phyloP scores from a whole-genome alignment of 2,113 vertebrate species.

The Anolis sagrei region DNA sequence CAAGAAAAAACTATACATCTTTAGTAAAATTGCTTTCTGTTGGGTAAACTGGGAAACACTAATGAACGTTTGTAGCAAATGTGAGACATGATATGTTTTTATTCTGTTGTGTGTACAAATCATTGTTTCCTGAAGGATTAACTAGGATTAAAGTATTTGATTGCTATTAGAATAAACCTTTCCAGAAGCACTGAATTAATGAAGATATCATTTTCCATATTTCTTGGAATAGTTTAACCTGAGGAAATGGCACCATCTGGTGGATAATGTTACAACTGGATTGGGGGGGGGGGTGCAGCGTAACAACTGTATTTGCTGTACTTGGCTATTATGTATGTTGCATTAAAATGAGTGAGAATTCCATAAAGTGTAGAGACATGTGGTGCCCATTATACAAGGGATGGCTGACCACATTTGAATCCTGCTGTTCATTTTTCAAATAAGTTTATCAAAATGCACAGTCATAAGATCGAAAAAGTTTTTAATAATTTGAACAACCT shows the following conservation, averaged over 20 bases:
- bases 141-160: background rate
- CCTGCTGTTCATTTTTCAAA: background rate
- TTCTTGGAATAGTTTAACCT: conserved; percentile 21
- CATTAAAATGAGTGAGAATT: background rate
- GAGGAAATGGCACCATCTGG: conserved; percentile 67
- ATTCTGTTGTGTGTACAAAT: background rate
- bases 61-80: too few species aligned
- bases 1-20: background rate
- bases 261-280: conserved; percentile 27
- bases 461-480: background rate
- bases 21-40: accelerated
- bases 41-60: too few species aligned
- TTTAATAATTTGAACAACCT: background rate
- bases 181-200: background rate
- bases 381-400: background rate
- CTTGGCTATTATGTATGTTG: background rate
- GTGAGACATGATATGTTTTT: too few species aligned
- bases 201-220: background rate
- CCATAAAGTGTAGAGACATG: background rate
- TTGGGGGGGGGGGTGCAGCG: too few species aligned
- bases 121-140: conserved; percentile 18
- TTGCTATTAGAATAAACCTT: background rate
- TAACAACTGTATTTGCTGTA: background rate
- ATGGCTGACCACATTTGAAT: background rate
- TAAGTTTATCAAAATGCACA: background rate